Base-by-base conservation (phyloP, 2,888 invertebrate genomes). In the Halictus ligatus region DNA sequence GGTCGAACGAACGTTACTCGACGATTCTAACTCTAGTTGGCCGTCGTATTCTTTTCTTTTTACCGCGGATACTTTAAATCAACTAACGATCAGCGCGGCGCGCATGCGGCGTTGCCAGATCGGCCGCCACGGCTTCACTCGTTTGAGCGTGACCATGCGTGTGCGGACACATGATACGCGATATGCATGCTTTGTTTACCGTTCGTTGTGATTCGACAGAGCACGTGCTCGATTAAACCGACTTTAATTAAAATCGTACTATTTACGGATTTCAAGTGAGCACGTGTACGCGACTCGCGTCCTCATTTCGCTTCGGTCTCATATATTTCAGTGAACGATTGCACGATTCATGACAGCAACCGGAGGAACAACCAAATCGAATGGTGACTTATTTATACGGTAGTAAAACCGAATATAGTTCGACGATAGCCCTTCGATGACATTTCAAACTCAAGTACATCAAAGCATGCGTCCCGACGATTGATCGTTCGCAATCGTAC, bases 21-120 rank as follows among this genome's bases (percentile, higher is more conserved):
- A 72, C 35, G 50, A 84, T 90, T 88, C 77, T 78, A 72, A 50
- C 67, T n/a, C 25, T 80, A 92, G 88, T 88, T 92, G 75, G 81
- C 87, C 83, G 89, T 88, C 75, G 81, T 89, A 90, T 94, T 94
- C 94, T 94, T 94, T 94, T 94, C 94, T 94, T 94, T 94, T 94
- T 94, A 94, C 94, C 94, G 94, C 94, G 94, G 91, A 94, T 94
- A 94, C 94, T 94, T 93, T 94, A 94, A 94, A 94, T 92, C 91
- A 88, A 77, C 89, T 93, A 94, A 93, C 93, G 93, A 94, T 94
- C 94, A 93, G 93, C 93, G 93, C 92, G 85, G 92, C 92, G 91
- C 91, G 90, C 78, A 82, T 71, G 91, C 94, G 80, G 72, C 84
- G 94, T 94, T 94, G 94, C 93, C 94, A 93, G 79, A 80, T 71